Percentiles rank a stretch among this genome's conserved stretches.
These are phyloP conservation scores for Mesorhabditis spiculigera DNA, from an alignment of 2,888 invertebrate species.

Conservation along the genomic window DNA sequence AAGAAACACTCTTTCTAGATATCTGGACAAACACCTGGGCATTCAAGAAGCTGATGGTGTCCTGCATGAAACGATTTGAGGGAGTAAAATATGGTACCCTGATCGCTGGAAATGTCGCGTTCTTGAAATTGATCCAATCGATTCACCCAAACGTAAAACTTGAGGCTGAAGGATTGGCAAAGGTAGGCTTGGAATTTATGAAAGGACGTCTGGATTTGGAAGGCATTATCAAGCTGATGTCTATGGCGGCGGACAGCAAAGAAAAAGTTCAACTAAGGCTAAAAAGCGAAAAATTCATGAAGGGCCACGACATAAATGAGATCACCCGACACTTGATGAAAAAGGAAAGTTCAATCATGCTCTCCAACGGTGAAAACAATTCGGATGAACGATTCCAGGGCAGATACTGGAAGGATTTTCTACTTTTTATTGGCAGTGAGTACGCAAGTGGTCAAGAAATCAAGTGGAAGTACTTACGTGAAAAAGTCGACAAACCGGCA, in stretches of 20 bases:
- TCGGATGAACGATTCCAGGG: neutral
- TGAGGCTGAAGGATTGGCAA: neutral
- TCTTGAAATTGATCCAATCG: constrained; percentile 1
- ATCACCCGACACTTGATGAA: neutral
- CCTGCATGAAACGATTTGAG: neutral
- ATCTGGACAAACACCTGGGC: neutral
- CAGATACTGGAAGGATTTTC: neutral
- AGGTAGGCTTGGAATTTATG: neutral
- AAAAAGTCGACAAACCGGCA: neutral
- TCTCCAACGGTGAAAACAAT: neutral
- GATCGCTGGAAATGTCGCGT: neutral
- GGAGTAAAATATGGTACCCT: neutral
- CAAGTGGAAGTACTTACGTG: neutral
- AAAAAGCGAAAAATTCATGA: too few species aligned
- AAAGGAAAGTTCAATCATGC: neutral
- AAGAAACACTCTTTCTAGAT: neutral
- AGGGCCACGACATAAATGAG: neutral
- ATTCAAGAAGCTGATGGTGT: neutral
- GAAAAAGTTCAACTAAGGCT: too few species aligned
- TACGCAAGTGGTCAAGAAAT: neutral
- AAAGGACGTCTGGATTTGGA: too few species aligned
- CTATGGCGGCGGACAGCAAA: too few species aligned
- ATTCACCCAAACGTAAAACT: neutral
- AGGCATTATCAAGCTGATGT: too few species aligned
- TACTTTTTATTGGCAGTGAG: neutral